Conservation (phyloP, 2,113 vertebrate species). For the Dolichotis patagonum region DNA sequence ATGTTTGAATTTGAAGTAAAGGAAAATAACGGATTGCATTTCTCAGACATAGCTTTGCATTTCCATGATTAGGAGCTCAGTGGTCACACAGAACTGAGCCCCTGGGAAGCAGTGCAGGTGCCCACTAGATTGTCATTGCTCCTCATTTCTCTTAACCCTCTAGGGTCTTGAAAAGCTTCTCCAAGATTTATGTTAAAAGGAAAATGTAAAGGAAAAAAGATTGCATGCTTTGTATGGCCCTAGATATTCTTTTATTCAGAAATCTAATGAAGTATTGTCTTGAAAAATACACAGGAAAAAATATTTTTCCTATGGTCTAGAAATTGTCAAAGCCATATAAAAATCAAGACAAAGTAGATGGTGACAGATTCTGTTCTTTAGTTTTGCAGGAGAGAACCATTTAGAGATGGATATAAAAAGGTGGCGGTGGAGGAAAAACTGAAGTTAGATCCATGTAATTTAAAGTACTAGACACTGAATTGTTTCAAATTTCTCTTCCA, state of each 20-base stretch:
- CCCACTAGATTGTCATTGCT: too few relatives aligned
- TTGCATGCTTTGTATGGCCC: neutral
- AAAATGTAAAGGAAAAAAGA: neutral
- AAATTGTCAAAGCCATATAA: neutral
- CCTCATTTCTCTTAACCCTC: neutral
- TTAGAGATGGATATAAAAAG: too few relatives aligned
- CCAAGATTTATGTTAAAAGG: neutral
- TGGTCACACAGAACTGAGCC: neutral
- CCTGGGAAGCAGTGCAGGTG: neutral
- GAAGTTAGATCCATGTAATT: neutral
- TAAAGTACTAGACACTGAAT: neutral
- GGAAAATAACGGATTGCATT: neutral
- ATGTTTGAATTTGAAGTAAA: neutral
- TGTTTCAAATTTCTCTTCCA: neutral
- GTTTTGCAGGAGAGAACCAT: neutral
- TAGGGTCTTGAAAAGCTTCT: neutral
- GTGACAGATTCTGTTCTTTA: neutral
- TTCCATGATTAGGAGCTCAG: neutral
- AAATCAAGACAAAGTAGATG: neutral
- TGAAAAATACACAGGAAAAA: neutral
- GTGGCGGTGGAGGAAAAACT: neutral
- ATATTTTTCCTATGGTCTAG: neutral
- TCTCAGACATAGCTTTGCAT: neutral
- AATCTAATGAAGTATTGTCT: neutral
- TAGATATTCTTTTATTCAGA: neutral